Evolutionary conservation across 2,888 invertebrate genomes (phyloP).

Genomic region (Lingula anatina): DNA sequence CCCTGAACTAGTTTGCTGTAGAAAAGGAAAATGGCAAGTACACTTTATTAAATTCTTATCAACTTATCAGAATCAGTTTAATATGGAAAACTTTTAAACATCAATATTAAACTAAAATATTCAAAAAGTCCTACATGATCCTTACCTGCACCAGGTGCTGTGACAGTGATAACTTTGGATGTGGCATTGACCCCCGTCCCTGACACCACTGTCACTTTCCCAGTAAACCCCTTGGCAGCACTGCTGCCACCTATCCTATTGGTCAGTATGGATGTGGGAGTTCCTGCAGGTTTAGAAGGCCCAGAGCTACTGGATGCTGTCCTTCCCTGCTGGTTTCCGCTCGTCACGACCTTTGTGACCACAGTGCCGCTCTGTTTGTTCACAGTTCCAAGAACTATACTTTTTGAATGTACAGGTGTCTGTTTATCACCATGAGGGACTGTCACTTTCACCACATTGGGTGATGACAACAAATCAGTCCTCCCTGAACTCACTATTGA

Average conservation of each 20-base stretch:
- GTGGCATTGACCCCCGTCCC: conserved; percentile 13
- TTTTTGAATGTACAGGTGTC: conserved; percentile 18
- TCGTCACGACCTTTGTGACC: conserved; percentile 32
- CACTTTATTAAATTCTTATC: too few species aligned
- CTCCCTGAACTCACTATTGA: conserved; percentile 16
- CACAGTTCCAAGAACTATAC: conserved; percentile 37
- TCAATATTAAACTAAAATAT: too few species aligned
- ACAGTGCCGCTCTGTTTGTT: conserved; percentile 34
- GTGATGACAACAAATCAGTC: conserved; percentile 20
- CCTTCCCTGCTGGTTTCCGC: conserved; percentile 14
- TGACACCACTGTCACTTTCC: conserved; percentile 15
- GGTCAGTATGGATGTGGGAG: conserved; percentile 31
- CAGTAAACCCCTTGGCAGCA: conserved; percentile 17
- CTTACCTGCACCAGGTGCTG: conserved; percentile 27
- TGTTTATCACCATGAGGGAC: conserved; percentile 25
- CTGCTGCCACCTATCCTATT: conserved; percentile 23
- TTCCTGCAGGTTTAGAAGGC: conserved; percentile 18
- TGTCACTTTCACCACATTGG: conserved; percentile 28
- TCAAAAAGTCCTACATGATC: background rate
- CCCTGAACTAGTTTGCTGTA: too few species aligned
- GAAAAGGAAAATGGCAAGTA: too few species aligned
- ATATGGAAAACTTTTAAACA: too few species aligned
- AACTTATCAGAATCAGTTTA: too few species aligned
- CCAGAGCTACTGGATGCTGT: conserved; percentile 11
- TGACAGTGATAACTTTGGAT: conserved; percentile 38